Evolutionary conservation across 2,113 vertebrate genomes (phyloP), one percentile per base, ranked within the genome.

Genomic region (Dicentrarchus labrax): DNA sequence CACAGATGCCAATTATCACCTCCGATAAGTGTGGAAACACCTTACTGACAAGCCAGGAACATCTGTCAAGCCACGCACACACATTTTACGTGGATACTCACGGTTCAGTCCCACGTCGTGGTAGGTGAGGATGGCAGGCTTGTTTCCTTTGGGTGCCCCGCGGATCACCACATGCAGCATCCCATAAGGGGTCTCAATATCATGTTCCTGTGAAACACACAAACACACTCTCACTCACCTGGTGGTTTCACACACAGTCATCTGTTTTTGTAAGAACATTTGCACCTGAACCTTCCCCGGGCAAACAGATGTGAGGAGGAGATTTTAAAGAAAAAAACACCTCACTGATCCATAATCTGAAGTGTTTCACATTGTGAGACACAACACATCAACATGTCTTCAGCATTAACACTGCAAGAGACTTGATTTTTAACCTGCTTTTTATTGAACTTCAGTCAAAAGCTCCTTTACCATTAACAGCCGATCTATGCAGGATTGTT

Each of bases 61-160:
- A 57, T 57, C 77, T 78, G 81, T 80, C 65, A 57, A 60, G 10
- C 30, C 51, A 39, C 41, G 21, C 38, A 61, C n/a, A 30, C 57
- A 48, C 65, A 61, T 4, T 2, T 15, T 30, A 8, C 0, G 0
- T 8, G 19, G 51, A 80, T 65, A 97, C 98, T 99, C 94, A 99
- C 98, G 97, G 92, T 99, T 99, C 87, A 99, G 97, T 50, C 98
- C 98, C 86, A 99, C 97, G 1, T 99, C 98, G 0, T 99, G 98
- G 95, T 99, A 99, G 43, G 98, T 99, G 90, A 99, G 95, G 91
- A 99, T 97, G 41, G 98, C 97, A 0, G 98, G 98, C 84, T 96
- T 96, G 91, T 98, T 99, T 48, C 98, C 98, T 86, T 98, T 99
- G 3, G 97, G 97, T 0, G 97, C 98, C 24, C 98, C 98, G 1